Conservation (phyloP, 1,140 invertebrate genomes). For the Cotesia chilonis region DNA sequence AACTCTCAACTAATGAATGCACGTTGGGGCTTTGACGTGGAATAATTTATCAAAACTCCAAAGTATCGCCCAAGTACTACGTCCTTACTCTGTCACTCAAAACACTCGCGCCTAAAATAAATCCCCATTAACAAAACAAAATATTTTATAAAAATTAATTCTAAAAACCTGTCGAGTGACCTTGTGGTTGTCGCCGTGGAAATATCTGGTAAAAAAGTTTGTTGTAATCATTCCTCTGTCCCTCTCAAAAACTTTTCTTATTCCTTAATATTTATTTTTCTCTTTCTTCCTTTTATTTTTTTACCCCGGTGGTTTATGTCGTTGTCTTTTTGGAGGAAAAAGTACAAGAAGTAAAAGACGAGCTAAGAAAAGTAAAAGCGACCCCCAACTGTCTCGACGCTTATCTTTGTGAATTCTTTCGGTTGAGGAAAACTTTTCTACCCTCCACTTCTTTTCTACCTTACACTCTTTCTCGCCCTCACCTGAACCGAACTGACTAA, state of each 20-base stretch:
- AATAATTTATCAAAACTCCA: slow-evolving; percentile 58
- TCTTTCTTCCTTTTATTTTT: not conserved
- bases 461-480: not conserved
- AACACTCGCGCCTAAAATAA: too few relatives aligned
- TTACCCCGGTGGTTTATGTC: too few relatives aligned
- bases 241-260: not conserved
- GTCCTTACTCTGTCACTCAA: not conserved
- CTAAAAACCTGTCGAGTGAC: not conserved
- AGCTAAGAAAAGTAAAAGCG: not conserved
- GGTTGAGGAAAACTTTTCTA: not conserved
- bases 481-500: not conserved
- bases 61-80: slow-evolving; percentile 4
- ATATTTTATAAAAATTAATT: too few relatives aligned
- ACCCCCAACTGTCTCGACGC: slow-evolving; percentile 16
- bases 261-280: not conserved
- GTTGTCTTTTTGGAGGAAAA: too few relatives aligned
- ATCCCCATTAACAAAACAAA: too few relatives aligned
- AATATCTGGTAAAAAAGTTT: slow-evolving; percentile 26
- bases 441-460: not conserved
- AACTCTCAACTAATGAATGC: slow-evolving; percentile 63
- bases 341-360: not conserved
- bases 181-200: slow-evolving; percentile 5
- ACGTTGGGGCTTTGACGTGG: slow-evolving; percentile 56
- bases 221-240: slow-evolving; percentile 19
- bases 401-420: slow-evolving; percentile 23